Evolutionary conservation across 2,797 vertebrate species (phyloP).

Genomic region (Poeciliopsis paucimaculata): DNA sequence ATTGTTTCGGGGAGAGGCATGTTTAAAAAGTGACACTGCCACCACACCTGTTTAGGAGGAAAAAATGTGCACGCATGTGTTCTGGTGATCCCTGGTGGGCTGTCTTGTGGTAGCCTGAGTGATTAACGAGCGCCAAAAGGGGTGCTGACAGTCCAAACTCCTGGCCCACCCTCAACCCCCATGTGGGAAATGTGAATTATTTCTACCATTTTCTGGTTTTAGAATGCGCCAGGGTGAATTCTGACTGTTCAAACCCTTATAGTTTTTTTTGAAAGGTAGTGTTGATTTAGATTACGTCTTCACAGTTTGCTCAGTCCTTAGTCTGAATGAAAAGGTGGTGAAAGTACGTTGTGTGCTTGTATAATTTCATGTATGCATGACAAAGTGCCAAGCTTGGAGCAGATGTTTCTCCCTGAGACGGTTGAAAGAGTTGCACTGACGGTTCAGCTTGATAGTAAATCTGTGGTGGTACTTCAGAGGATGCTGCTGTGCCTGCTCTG

Average conservation of each 20-base stretch:
- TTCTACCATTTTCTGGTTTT: constrained; percentile 59
- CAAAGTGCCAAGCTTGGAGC: not conserved
- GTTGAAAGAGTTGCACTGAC: not conserved
- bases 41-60: constrained; percentile 30
- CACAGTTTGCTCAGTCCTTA: not conserved
- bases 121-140: constrained; percentile 69
- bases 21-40: constrained; percentile 20
- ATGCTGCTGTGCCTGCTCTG: not conserved
- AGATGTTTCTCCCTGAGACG: not conserved
- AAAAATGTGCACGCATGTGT: constrained; percentile 3
- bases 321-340: not conserved
- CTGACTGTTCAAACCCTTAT: not conserved
- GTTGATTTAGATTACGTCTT: not conserved
- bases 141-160: constrained; percentile 58
- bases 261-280: not conserved
- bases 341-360: not conserved
- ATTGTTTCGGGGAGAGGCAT: constrained; percentile 24
- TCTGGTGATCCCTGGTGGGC: constrained; percentile 20
- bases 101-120: constrained; percentile 59
- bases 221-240: constrained; percentile 37
- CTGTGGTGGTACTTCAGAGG: not conserved
- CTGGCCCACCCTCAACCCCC: constrained; percentile 24
- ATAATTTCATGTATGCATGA: not conserved
- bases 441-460: not conserved
- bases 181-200: constrained; percentile 57